Percentiles rank a stretch among this genome's conserved stretches.
These are phyloP conservation scores for Drosophila santomea DNA, from an alignment of 1,140 invertebrate species.

Conservation along the genomic window DNA sequence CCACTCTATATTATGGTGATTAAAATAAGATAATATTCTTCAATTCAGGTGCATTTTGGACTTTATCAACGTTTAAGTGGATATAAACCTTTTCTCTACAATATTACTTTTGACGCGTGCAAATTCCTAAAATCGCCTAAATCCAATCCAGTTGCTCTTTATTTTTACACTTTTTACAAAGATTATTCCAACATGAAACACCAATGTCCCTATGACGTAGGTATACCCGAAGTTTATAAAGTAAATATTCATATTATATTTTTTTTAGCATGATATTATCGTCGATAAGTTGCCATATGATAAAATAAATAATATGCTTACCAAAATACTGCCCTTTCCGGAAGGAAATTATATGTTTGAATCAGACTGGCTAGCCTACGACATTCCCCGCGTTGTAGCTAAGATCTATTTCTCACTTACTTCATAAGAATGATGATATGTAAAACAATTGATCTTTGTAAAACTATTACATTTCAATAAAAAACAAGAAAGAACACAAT, in stretches of 20 bases:
- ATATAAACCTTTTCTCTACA: constrained; percentile 11
- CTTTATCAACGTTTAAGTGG: constrained; percentile 4
- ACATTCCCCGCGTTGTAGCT: not conserved
- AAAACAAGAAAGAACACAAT: no score
- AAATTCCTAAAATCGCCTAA: not conserved
- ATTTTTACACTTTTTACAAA: not conserved
- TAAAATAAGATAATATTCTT: not conserved
- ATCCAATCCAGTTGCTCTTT: not conserved
- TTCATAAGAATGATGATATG: no score
- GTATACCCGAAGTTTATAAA: no score
- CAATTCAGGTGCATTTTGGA: not conserved
- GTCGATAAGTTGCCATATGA: not conserved
- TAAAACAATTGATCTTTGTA: no score
- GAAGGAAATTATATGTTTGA: not conserved
- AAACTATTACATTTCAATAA: no score
- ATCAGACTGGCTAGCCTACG: not conserved
- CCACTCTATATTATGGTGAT: not conserved
- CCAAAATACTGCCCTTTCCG: not conserved
- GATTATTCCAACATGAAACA: constrained; percentile 4
- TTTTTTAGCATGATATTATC: not conserved
- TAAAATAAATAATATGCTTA: not conserved
- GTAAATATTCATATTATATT: not conserved
- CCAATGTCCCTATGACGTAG: not conserved
- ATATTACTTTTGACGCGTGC: constrained; percentile 5
- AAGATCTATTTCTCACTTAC: not conserved